Conservation (phyloP, 2,888 invertebrate species). For the Cyaniris semiargus region DNA sequence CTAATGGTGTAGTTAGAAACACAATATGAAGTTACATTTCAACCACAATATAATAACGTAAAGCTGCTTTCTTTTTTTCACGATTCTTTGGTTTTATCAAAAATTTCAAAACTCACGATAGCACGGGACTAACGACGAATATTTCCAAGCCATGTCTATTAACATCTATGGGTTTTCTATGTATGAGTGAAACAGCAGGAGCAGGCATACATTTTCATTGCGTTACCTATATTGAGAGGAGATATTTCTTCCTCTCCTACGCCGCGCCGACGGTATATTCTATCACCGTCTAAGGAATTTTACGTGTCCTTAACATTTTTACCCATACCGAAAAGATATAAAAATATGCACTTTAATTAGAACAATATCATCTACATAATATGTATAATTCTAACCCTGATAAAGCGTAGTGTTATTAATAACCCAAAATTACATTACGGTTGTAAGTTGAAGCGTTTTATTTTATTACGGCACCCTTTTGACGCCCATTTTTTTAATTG, state of each 20-base stretch:
- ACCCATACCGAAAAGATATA: neutral
- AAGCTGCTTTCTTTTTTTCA: neutral
- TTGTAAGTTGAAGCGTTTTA: conserved; percentile 25
- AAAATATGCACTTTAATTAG: neutral
- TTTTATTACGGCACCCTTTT: conserved; percentile 28
- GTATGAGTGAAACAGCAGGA: too few species aligned
- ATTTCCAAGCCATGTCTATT: too few species aligned
- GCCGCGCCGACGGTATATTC: too few species aligned
- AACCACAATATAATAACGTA: neutral
- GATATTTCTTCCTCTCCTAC: too few species aligned
- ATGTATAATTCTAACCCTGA: neutral
- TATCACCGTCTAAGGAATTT: too few species aligned
- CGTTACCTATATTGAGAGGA: too few species aligned
- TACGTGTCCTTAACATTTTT: too few species aligned
- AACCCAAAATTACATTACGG: conserved; percentile 53
- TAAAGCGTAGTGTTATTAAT: conserved; percentile 28
- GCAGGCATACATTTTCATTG: too few species aligned
- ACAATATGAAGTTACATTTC: neutral
- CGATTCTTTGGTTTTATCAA: too few species aligned
- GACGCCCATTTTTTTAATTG: conserved; percentile 27
- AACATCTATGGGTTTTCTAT: too few species aligned
- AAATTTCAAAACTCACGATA: too few species aligned
- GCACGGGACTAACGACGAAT: too few species aligned
- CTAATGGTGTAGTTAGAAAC: neutral
- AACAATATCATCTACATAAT: neutral